Percentiles rank a stretch among this genome's conserved stretches.
phyloP scores from a whole-genome alignment of 2,888 invertebrate species.

The Melinopterus prodromus region DNA sequence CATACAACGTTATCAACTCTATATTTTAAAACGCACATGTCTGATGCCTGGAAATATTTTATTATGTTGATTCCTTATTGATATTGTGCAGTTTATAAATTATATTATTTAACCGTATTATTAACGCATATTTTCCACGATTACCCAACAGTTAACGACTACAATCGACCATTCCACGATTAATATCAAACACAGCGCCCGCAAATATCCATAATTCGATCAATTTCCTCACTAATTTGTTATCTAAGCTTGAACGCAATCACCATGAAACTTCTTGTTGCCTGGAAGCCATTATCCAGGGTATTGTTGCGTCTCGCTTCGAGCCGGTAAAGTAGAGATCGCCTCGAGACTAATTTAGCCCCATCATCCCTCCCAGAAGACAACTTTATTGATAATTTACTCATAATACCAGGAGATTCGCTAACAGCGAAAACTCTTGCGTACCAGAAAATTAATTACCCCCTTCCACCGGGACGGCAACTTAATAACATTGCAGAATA shows the following conservation, averaged over 20 bases:
- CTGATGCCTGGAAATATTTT: too few species aligned
- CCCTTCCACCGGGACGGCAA: neutral
- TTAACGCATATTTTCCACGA: too few species aligned
- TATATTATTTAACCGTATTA: too few species aligned
- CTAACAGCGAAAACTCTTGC: neutral
- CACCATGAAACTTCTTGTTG: neutral
- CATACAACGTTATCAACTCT: too few species aligned
- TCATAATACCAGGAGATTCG: conserved; percentile 43
- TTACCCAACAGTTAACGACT: too few species aligned
- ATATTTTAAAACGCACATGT: too few species aligned
- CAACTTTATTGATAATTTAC: conserved; percentile 51
- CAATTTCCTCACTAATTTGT: too few species aligned
- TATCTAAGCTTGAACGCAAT: neutral
- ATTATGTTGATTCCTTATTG: too few species aligned
- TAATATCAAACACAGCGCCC: too few species aligned
- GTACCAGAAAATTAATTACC: conserved; percentile 4
- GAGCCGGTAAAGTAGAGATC: conserved; percentile 32
- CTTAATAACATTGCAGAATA: conserved; percentile 4
- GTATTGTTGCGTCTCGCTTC: neutral
- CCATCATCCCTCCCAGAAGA: conserved; percentile 41
- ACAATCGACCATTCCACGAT: too few species aligned
- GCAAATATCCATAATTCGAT: too few species aligned
- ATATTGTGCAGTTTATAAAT: too few species aligned
- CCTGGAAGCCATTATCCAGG: neutral
- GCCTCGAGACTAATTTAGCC: conserved; percentile 44